A percentile compares a stretch with the other conserved stretches of the same genome.
Conservation (phyloP, 2,113 vertebrate species). For the Corythaixoides concolor region DNA sequence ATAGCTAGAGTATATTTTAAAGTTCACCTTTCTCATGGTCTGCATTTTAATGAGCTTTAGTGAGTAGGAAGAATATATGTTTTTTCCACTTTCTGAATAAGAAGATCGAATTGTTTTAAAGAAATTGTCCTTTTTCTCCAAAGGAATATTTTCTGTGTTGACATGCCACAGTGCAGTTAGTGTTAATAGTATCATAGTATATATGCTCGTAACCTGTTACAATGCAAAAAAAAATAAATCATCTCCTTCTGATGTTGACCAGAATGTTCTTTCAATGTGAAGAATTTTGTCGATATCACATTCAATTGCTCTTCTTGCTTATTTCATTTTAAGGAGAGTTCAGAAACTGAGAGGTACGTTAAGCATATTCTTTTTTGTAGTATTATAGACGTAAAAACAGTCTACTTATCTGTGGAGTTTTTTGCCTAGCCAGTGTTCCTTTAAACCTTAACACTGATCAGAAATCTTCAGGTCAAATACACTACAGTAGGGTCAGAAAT, state of each 20-base stretch:
- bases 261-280: background rate
- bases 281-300: background rate
- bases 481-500: background rate
- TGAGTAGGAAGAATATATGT: background rate
- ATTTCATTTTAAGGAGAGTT: background rate
- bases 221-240: background rate
- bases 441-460: background rate
- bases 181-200: background rate
- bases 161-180: background rate
- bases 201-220: background rate
- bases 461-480: background rate
- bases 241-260: background rate
- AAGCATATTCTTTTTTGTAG: background rate
- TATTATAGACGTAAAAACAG: rapidly evolving
- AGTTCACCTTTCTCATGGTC: background rate
- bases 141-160: background rate
- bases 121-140: background rate
- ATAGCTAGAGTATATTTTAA: background rate
- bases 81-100: background rate
- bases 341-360: background rate
- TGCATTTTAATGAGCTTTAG: background rate
- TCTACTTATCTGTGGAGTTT: background rate
- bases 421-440: background rate
- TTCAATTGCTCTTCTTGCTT: background rate
- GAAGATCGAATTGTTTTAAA: background rate